Conservation (phyloP, 2,797 vertebrate genomes). For the Gambelia wislizenii region DNA sequence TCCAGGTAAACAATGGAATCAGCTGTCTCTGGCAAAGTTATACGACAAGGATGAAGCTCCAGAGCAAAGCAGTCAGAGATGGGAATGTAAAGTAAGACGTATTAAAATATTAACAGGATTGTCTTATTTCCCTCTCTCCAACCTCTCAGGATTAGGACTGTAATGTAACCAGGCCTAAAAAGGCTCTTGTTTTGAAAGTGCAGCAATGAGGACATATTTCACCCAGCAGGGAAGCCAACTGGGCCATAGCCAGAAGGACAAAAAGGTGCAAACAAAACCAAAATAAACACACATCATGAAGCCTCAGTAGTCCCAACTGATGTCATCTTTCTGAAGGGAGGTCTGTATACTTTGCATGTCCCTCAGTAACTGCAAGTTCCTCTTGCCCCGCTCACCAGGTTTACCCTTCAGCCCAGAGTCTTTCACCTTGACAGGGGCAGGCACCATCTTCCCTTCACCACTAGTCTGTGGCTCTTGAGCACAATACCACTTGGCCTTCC, state of each 20-base stretch:
- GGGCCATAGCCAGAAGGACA: conserved; percentile 45
- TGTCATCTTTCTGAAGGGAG: conserved; percentile 83
- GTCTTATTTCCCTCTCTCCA: background rate
- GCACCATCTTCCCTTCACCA: conserved; percentile 71
- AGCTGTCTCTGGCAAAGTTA: background rate
- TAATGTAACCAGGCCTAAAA: conserved; percentile 38
- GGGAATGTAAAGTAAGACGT: background rate
- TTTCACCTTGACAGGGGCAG: conserved; percentile 78
- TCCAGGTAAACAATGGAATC: background rate
- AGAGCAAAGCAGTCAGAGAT: background rate
- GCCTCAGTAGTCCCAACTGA: conserved; percentile 80
- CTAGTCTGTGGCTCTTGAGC: conserved; percentile 59
- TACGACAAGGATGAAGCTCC: background rate
- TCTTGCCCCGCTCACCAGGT: conserved; percentile 87
- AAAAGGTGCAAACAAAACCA: background rate
- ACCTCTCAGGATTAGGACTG: conserved; percentile 2
- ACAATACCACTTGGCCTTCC: conserved; percentile 65
- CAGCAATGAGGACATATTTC: conserved; percentile 10
- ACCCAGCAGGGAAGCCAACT: conserved; percentile 15
- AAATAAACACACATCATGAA: background rate
- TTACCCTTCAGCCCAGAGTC: conserved; percentile 75
- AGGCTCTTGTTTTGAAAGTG: conserved; percentile 48
- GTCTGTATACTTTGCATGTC: conserved; percentile 95
- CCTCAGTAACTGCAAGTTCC: conserved; percentile 88
- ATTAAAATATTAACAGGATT: background rate